phyloP scores from a whole-genome alignment of 1,140 invertebrate species.

The Tetramorium simillimum region DNA sequence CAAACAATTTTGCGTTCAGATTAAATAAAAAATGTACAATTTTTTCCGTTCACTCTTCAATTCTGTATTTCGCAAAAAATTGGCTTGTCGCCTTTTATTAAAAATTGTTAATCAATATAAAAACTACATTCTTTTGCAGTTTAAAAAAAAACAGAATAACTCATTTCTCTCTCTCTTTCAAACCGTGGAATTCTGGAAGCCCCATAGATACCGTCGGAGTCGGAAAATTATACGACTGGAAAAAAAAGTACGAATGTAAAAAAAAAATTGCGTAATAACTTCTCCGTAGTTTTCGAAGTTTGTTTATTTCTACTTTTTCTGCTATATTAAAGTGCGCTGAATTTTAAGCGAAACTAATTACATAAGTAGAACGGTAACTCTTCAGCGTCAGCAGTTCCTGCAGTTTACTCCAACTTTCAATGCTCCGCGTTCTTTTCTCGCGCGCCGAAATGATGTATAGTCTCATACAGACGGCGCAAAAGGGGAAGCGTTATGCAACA shows the following conservation, averaged over 20 bases:
- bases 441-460: constrained; percentile 22
- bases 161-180: neutral
- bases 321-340: constrained; percentile 37
- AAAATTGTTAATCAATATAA: constrained; percentile 8
- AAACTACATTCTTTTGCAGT: neutral
- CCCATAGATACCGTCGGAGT: neutral
- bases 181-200: neutral
- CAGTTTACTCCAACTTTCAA: constrained; percentile 33
- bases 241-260: neutral
- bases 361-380: constrained; percentile 31
- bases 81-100: neutral
- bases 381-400: constrained; percentile 3
- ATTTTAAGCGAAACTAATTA: constrained; percentile 48
- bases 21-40: constrained; percentile 14
- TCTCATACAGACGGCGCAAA: neutral
- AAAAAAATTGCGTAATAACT: neutral
- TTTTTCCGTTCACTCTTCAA: neutral
- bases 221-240: constrained; percentile 10
- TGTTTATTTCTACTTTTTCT: constrained; percentile 27
- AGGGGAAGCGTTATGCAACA: neutral
- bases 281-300: neutral
- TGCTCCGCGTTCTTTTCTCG: constrained; percentile 9
- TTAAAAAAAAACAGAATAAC: constrained; percentile 3
- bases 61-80: neutral
- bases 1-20: neutral